phyloP scores from a whole-genome alignment of 37 sponge, comb jelly and placozoan species.

The Eunapius fragilis region DNA sequence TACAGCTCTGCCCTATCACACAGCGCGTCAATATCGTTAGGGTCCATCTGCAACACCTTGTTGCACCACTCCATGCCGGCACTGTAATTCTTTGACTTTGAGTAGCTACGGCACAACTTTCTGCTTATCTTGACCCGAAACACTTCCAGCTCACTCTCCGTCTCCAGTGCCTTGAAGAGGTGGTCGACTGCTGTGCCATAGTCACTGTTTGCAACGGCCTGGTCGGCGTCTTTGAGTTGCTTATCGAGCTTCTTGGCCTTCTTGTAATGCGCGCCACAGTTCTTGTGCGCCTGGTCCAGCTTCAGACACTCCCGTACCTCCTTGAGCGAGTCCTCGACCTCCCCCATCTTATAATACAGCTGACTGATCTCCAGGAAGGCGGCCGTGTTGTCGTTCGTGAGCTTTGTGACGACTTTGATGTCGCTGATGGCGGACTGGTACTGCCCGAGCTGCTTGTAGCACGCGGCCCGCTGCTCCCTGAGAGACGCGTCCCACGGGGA shows the following conservation, averaged over 20 bases:
- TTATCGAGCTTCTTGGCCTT: constrained; percentile 96
- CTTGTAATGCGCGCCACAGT: constrained; percentile 93
- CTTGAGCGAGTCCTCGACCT: constrained; percentile 91
- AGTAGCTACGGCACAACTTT: constrained; percentile 69
- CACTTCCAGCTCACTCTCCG: constrained; percentile 34
- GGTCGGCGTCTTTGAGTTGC: constrained; percentile 63
- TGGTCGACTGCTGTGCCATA: constrained; percentile 77
- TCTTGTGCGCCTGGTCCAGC: constrained; percentile 92
- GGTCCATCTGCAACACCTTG: constrained; percentile 74
- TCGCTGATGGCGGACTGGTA: constrained; percentile 85
- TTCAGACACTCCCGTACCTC: constrained; percentile 95
- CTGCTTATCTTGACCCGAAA: constrained; percentile 26
- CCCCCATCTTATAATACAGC: constrained; percentile 86
- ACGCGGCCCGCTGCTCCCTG: constrained; percentile 74
- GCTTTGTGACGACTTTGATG: constrained; percentile 84
- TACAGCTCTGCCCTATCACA: constrained; percentile 92
- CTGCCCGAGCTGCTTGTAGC: constrained; percentile 65
- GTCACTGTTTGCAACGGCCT: constrained; percentile 68
- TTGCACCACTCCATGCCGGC: constrained; percentile 80
- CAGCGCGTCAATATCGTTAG: constrained; percentile 79
- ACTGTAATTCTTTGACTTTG: constrained; percentile 44
- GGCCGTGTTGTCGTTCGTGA: constrained; percentile 88
- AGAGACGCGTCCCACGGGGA: constrained; percentile 85
- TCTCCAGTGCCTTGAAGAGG: constrained; percentile 57
- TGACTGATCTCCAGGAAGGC: constrained; percentile 78